Base-by-base conservation (phyloP, 2,797 vertebrate species). In the Amblyraja radiata region DNA sequence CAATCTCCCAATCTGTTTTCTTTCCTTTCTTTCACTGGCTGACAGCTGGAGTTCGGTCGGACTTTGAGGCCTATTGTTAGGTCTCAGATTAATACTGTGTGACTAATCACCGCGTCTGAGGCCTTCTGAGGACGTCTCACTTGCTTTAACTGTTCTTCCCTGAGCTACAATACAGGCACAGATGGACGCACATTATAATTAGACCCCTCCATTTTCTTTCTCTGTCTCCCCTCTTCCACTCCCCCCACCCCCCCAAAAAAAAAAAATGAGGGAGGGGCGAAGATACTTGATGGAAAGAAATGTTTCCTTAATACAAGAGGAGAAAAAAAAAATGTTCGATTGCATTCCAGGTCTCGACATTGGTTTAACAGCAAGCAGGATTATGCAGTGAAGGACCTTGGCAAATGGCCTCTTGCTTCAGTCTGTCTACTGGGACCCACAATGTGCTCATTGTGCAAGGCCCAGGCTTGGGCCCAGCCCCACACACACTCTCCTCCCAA, bases 1-100 rank as follows among this genome's bases (percentile, higher is more conserved):
- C 83, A 63, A 86, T 86, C 83, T 86, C 54, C n/a, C 11, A 86
- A 86, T 63, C 83, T 63, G 83, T 61, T 63, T 86, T 86, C 61
- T 28, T 84, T 58, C 61, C 83, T 61, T 86, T 86, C 83, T 86
- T 86, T 86, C 83, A 63, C 25, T 86, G 58, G 83, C 83, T 86
- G 83, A 86, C 83, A 86, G 83, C 83, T 86, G 83, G 83, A 86
- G 83, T 63, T 63, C 28, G 83, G 83, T 63, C 54, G 54, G 54
- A 86, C 83, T 86, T 86, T 86, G 25, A 58, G 83, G 83, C 54
- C 83, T 63, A 86, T 86, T 86, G 83, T 86, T 63, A 63, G 83
- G 54, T 11, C 83, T 86, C 83, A 86, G 83, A 86, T 86, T 86
- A 86, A 86, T 86, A n/a, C 83, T 86, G 83, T 86, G 83, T 86